Percentiles rank a stretch among this genome's conserved stretches.
Evolutionary conservation across 2,797 vertebrate species (phyloP).

Genomic region (Chelon auratus): DNA sequence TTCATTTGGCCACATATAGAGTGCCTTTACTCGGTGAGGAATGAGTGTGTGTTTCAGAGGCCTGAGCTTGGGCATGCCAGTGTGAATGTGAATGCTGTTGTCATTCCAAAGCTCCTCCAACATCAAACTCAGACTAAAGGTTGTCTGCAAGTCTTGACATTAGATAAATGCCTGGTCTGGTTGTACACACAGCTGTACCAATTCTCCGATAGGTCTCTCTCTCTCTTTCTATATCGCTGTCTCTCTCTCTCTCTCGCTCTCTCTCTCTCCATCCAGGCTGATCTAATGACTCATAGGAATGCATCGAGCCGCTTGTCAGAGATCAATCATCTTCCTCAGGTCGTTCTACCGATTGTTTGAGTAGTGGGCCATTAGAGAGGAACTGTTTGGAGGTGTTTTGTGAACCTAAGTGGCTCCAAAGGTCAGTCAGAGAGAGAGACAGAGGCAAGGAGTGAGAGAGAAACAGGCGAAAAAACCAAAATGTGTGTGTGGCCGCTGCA

Average conservation of each 20-base stretch:
- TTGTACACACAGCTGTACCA: conserved; percentile 82
- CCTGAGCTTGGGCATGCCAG: conserved; percentile 11
- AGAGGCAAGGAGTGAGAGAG: conserved; percentile 53
- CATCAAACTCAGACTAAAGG: conserved; percentile 82
- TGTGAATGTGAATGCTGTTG: conserved; percentile 66
- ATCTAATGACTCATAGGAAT: conserved; percentile 88
- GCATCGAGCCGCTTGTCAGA: conserved; percentile 87
- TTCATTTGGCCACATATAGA: conserved; percentile 41
- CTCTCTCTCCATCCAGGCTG: conserved; percentile 74
- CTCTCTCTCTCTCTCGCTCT: conserved; percentile 54
- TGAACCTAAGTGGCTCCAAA: conserved; percentile 88
- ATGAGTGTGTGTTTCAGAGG: conserved; percentile 16
- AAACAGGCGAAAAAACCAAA: conserved; percentile 39
- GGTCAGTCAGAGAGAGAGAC: conserved; percentile 80
- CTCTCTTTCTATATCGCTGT: conserved; percentile 57
- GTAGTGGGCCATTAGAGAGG: conserved; percentile 87
- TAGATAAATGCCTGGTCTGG: conserved; percentile 81
- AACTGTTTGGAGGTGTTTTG: conserved; percentile 88
- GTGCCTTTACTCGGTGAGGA: conserved; percentile 31
- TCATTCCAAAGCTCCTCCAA: conserved; percentile 77
- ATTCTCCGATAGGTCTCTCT: conserved; percentile 83
- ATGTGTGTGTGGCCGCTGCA: conserved; percentile 26
- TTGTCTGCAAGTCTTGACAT: conserved; percentile 84
- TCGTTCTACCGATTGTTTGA: conserved; percentile 87
- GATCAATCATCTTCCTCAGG: conserved; percentile 89